Percentiles rank a stretch among this genome's conserved stretches.
Conservation (phyloP, 2,797 vertebrate genomes). For the Lepus townsendii region DNA sequence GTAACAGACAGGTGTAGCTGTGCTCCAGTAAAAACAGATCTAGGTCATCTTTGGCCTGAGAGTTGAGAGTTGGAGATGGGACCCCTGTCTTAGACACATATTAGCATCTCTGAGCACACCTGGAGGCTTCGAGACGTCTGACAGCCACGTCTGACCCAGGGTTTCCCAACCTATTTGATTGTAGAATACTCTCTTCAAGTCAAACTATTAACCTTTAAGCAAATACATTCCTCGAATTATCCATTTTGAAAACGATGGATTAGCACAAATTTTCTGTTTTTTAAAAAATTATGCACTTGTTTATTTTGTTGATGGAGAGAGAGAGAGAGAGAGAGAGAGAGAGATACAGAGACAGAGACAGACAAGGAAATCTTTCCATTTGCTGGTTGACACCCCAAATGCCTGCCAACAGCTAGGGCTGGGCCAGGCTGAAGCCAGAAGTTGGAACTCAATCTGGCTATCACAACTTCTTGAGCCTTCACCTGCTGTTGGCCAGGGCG, state of each 20-base stretch:
- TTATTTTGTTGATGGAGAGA: too few species aligned
- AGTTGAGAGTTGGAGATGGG: neutral
- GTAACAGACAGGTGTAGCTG: neutral
- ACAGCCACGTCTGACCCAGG: neutral
- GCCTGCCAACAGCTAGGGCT: too few species aligned
- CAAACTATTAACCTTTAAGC: neutral
- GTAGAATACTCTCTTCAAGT: neutral
- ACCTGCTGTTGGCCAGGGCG: too few species aligned
- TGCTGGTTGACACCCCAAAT: too few species aligned
- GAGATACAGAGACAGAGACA: too few species aligned
- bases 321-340: too few species aligned
- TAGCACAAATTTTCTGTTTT: neutral
- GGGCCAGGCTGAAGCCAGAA: too few species aligned
- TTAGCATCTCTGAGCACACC: neutral
- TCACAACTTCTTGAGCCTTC: too few species aligned
- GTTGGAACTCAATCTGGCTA: too few species aligned
- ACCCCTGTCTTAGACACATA: neutral
- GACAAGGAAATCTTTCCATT: too few species aligned
- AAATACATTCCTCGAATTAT: neutral
- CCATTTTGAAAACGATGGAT: neutral
- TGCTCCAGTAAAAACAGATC: neutral
- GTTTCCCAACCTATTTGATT: neutral
- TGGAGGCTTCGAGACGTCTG: slow-evolving; percentile 1
- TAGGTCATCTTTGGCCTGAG: neutral
- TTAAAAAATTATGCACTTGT: too few species aligned